phyloP scores from a whole-genome alignment of 2,113 vertebrate species.

The Crotophaga sulcirostris region DNA sequence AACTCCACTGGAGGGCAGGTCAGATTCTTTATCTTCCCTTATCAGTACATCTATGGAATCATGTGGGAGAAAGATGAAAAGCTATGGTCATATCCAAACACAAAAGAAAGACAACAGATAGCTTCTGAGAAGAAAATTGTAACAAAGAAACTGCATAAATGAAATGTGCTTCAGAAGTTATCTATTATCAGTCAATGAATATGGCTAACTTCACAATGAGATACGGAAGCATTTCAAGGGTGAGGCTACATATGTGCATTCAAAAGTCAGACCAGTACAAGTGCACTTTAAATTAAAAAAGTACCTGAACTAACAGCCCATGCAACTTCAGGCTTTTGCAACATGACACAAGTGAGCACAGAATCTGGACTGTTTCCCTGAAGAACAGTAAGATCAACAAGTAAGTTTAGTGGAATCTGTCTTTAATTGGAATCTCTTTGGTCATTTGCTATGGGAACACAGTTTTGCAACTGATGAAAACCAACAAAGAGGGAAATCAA shows the following conservation, averaged over 20 bases:
- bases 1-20: constrained; percentile 9
- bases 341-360: background rate
- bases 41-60: constrained; percentile 16
- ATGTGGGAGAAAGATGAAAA: constrained; percentile 32
- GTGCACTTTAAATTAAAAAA: background rate
- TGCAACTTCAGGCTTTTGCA: background rate
- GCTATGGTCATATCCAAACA: constrained; percentile 4
- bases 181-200: background rate
- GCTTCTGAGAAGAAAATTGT: background rate
- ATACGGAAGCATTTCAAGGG: background rate
- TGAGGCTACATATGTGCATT: background rate
- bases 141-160: constrained; percentile 3
- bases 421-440: background rate
- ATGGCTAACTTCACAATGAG: background rate
- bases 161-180: background rate
- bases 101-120: constrained; percentile 37
- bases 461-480: background rate
- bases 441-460: background rate
- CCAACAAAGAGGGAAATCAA: background rate
- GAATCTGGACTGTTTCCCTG: background rate
- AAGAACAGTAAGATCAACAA: constrained; percentile 4
- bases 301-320: background rate
- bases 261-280: background rate
- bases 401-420: background rate
- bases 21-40: constrained; percentile 10